A percentile compares a stretch with the other conserved stretches of the same genome.
phyloP scores from a whole-genome alignment of 2,113 vertebrate genomes.

The Lophura nycthemera region DNA sequence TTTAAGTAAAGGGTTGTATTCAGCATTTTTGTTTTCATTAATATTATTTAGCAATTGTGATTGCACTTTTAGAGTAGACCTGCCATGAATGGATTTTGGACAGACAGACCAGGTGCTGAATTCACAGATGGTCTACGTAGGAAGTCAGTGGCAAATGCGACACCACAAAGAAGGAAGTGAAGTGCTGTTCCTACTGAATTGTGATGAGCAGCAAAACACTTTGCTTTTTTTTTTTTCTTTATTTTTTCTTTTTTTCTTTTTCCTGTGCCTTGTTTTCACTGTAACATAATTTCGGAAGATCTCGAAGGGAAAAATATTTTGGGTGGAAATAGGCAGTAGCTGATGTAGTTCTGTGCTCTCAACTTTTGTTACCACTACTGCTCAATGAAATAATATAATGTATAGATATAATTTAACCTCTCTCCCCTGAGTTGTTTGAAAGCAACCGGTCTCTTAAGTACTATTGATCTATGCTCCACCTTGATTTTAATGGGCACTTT shows the following conservation, averaged over 20 bases:
- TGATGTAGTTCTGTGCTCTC: background rate
- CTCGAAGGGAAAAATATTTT: background rate
- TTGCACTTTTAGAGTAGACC: background rate
- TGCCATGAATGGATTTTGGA: background rate
- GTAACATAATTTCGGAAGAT: background rate
- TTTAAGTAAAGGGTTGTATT: background rate
- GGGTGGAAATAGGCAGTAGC: background rate
- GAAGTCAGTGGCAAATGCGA: background rate
- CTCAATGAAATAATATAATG: conserved; percentile 39
- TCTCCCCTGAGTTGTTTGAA: conserved; percentile 44
- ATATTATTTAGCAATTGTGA: background rate
- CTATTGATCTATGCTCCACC: conserved; percentile 33
- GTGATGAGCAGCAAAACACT: background rate
- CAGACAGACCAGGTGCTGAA: background rate
- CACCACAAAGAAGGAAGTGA: background rate
- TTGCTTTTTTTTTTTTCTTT: background rate
- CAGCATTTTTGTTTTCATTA: background rate
- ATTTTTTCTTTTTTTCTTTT: background rate
- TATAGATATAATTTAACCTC: conserved; percentile 58
- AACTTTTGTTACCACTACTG: background rate
- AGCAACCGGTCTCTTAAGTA: conserved; percentile 41
- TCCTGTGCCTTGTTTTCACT: background rate
- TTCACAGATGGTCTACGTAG: background rate
- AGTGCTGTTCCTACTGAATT: background rate
- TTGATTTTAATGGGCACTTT: conserved; percentile 35